Evolutionary conservation across 2,797 vertebrate species (phyloP).

Genomic region (Argya squamiceps): DNA sequence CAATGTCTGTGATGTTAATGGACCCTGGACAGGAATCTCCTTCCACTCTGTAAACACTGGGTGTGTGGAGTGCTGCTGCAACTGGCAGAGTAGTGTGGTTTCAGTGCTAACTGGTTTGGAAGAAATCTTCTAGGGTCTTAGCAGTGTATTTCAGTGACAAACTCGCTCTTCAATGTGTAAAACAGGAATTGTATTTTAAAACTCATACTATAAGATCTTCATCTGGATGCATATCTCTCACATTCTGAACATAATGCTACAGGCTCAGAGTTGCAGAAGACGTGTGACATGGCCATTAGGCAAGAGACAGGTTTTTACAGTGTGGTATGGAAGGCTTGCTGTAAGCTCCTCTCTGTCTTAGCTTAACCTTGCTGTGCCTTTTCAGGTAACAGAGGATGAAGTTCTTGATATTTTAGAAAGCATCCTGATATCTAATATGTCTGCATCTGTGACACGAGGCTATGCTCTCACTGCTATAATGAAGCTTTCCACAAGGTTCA

Average conservation of each 20-base stretch:
- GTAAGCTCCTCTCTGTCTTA: not conserved
- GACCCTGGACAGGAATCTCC: not conserved
- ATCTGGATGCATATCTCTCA: not conserved
- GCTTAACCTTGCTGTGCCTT: not conserved
- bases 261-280: not conserved
- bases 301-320: not conserved
- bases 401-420: slow-evolving; percentile 97
- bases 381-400: slow-evolving; percentile 96
- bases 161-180: not conserved
- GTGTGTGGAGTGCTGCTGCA: not conserved
- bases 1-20: not conserved
- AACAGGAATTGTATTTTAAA: not conserved
- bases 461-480: slow-evolving; percentile 97
- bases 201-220: not conserved
- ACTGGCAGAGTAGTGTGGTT: not conserved
- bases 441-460: slow-evolving; percentile 93
- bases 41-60: not conserved
- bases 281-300: not conserved
- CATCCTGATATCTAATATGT: slow-evolving; percentile 94
- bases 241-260: not conserved
- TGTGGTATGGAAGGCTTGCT: not conserved
- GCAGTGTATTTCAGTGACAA: not conserved
- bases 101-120: not conserved
- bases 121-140: not conserved
- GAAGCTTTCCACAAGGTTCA: slow-evolving; percentile 97